Percentiles rank a stretch among this genome's conserved stretches.
Evolutionary conservation across 2,113 vertebrate species (phyloP).

Genomic region (Actenoides hombroni): DNA sequence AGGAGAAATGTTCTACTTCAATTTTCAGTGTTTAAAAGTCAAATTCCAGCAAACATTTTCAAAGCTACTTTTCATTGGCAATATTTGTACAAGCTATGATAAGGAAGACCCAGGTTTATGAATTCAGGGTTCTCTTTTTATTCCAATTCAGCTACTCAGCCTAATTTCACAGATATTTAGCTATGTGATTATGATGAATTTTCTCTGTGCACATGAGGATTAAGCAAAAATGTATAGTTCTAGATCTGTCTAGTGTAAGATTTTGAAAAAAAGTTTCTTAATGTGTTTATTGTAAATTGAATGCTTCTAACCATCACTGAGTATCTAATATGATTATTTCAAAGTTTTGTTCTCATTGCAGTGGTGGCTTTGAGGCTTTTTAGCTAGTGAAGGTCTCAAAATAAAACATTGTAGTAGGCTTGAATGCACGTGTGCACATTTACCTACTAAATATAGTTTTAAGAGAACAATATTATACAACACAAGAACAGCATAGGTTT

Average conservation of each 20-base stretch:
- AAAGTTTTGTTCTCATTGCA: background rate
- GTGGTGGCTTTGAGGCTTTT: background rate
- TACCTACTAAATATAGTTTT: background rate
- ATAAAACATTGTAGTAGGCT: background rate
- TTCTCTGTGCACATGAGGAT: background rate
- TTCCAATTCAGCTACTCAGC: background rate
- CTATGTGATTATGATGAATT: background rate
- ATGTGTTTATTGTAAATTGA: background rate
- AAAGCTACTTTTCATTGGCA: background rate
- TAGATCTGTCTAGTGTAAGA: background rate
- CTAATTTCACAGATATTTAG: background rate
- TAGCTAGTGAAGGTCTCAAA: background rate
- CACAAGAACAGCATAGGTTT: background rate
- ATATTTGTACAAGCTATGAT: background rate
- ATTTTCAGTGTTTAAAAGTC: background rate
- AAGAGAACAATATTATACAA: background rate
- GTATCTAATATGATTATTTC: background rate
- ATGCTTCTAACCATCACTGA: background rate
- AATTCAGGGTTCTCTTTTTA: background rate
- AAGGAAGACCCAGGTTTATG: background rate
- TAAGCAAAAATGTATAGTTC: background rate
- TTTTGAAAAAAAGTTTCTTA: background rate
- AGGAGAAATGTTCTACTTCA: background rate
- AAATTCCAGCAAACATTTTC: background rate
- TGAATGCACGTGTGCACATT: accelerated